Base-by-base conservation (phyloP, 2,888 invertebrate genomes). In the Axea sp. region DNA sequence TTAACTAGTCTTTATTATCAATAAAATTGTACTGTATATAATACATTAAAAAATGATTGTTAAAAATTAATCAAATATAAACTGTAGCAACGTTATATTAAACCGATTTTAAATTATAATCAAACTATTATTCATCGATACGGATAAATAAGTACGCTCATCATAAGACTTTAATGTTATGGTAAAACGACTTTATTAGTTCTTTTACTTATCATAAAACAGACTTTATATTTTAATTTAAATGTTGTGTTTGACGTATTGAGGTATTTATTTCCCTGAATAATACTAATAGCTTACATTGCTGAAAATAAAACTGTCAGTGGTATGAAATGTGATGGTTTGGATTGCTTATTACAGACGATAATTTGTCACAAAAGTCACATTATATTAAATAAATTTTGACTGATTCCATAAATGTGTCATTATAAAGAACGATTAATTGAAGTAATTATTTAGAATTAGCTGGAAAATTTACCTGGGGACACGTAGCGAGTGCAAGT, bases 401-500 rank as follows among this genome's bases (percentile, higher is more conserved):
- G n/a, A n/a, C n/a, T n/a, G n/a, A n/a, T n/a, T n/a, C n/a, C n/a
- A n/a, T n/a, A n/a, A n/a, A n/a, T n/a, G n/a, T n/a, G n/a, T n/a
- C n/a, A 4, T 19, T 19, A 19, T 2, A 11, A 12, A 14, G 30
- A 12, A 9, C 15, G 33, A 60, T 49, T 51, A 51, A 11, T 11
- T 22, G 17, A 11, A 9, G 37, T 53, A 60, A 55, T 64, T 62
- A 26, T 24, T 53, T 45, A 30, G 41, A 24, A 62, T 64, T 19
- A 14, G 19, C 4, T 19, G 14, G 8, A 19, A 12, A 37, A 39
- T 37, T 55, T 76, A 89, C 89, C 74, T 89, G 89, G 31, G 88
- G 88, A 78, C 91, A 91, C 43, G 91, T 92, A 83, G 93, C 91
- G 14, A 93, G 83, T 1, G 93, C 89, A 15, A 91, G 88, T 67